Evolutionary conservation across 1,140 invertebrate genomes (phyloP).

Genomic region (Drosophila santomea): DNA sequence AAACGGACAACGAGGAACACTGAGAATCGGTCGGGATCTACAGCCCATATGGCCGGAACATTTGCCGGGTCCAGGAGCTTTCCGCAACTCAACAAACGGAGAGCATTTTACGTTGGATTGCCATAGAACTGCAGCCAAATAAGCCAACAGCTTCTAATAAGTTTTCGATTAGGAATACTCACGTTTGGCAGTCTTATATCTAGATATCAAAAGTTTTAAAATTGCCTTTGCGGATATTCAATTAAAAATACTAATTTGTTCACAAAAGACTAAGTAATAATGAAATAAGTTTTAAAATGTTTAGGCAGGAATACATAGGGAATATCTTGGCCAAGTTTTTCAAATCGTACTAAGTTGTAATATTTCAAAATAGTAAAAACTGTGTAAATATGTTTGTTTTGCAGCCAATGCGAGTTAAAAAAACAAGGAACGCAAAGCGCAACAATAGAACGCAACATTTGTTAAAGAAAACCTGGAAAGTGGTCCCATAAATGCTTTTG

Average conservation of each 20-base stretch:
- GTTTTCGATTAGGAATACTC: too few species aligned
- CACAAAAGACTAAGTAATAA: too few species aligned
- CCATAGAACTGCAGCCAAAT: neutral
- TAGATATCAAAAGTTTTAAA: too few species aligned
- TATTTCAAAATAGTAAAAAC: too few species aligned
- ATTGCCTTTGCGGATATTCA: too few species aligned
- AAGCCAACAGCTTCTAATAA: too few species aligned
- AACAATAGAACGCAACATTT: constrained; percentile 2
- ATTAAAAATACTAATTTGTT: too few species aligned
- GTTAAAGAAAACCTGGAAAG: neutral
- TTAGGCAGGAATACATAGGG: too few species aligned
- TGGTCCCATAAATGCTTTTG: constrained; percentile 31
- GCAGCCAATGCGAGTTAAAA: neutral
- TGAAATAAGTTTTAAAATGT: too few species aligned
- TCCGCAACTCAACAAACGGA: neutral
- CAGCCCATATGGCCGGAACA: constrained; percentile 45
- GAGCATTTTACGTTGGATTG: neutral
- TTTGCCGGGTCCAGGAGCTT: neutral
- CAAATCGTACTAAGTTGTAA: too few species aligned
- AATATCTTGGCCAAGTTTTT: too few species aligned
- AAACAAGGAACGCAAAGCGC: neutral
- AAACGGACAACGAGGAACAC: constrained; percentile 18
- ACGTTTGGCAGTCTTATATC: too few species aligned
- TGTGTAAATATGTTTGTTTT: neutral
- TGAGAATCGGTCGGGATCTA: constrained; percentile 3